Conservation (phyloP, 2,888 invertebrate species). For the Buathra laborator region DNA sequence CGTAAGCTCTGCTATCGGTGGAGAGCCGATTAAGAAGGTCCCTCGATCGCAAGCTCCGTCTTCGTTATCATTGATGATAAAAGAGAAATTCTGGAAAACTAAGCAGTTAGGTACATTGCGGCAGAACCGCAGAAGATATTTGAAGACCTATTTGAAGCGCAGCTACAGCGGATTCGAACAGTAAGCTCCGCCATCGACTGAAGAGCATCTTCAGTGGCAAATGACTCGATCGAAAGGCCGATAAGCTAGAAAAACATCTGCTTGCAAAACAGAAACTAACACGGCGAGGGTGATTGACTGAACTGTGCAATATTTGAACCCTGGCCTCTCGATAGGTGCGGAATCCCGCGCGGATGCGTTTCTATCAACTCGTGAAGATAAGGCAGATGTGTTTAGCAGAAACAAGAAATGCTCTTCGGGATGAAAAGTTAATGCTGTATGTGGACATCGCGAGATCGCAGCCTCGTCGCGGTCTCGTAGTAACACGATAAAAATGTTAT, state of each 20-base stretch:
- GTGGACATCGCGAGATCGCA: background rate
- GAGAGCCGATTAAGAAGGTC: conserved; percentile 38
- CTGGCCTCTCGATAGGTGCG: background rate
- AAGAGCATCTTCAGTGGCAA: background rate
- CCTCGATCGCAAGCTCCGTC: background rate
- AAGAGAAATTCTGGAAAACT: background rate
- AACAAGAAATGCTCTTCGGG: conserved; percentile 1
- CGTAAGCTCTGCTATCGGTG: background rate
- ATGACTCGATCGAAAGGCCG: background rate
- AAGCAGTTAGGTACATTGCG: background rate
- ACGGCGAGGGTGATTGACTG: background rate
- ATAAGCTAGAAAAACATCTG: background rate
- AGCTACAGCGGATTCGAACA: background rate
- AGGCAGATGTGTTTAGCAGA: background rate
- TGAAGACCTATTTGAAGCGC: background rate
- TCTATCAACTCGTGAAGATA: background rate
- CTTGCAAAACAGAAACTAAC: conserved; percentile 7
- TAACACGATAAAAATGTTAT: conserved; percentile 45
- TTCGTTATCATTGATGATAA: conserved; percentile 2
- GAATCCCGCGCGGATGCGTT: background rate
- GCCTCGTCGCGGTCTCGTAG: background rate
- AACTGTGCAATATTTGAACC: conserved; percentile 1
- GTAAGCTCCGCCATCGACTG: background rate
- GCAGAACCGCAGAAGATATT: background rate
- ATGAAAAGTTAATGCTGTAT: background rate